Conservation (phyloP, 2,797 vertebrate species). For the Enteromius mattozi region DNA sequence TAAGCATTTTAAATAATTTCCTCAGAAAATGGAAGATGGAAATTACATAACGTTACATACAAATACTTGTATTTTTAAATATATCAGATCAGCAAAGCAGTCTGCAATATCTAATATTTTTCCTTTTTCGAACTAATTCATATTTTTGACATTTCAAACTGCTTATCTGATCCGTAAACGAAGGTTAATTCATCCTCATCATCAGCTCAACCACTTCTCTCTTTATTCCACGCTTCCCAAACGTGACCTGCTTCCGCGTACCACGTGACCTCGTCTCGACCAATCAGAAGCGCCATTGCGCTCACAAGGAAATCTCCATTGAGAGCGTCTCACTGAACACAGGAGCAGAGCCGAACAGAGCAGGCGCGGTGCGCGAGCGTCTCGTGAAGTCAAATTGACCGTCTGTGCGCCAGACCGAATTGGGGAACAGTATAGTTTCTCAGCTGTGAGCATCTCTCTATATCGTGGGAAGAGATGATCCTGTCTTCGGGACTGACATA, state of each 20-base stretch:
- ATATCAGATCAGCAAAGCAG: neutral
- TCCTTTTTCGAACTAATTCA: neutral
- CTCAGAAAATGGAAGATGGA: too few species aligned
- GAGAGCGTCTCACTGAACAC: neutral
- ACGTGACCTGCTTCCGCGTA: slow-evolving; percentile 68
- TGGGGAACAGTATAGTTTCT: neutral
- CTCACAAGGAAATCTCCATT: slow-evolving; percentile 57
- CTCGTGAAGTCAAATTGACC: slow-evolving; percentile 64
- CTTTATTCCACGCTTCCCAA: slow-evolving; percentile 66
- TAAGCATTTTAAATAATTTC: too few species aligned
- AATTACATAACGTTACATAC: too few species aligned
- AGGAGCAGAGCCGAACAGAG: neutral
- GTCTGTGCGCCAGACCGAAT: neutral
- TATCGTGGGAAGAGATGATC: slow-evolving; percentile 65
- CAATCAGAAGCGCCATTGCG: slow-evolving; percentile 60
- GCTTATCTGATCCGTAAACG: neutral
- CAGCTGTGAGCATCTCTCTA: neutral
- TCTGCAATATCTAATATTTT: too few species aligned
- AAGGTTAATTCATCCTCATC: neutral
- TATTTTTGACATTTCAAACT: neutral
- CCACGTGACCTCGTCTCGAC: slow-evolving; percentile 42
- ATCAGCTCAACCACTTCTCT: neutral
- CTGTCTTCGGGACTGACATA: slow-evolving; percentile 71
- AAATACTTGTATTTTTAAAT: neutral
- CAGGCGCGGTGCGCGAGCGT: slow-evolving; percentile 61